Base-by-base conservation (phyloP, 2,888 invertebrate genomes). In the Tetragonula carbonaria region DNA sequence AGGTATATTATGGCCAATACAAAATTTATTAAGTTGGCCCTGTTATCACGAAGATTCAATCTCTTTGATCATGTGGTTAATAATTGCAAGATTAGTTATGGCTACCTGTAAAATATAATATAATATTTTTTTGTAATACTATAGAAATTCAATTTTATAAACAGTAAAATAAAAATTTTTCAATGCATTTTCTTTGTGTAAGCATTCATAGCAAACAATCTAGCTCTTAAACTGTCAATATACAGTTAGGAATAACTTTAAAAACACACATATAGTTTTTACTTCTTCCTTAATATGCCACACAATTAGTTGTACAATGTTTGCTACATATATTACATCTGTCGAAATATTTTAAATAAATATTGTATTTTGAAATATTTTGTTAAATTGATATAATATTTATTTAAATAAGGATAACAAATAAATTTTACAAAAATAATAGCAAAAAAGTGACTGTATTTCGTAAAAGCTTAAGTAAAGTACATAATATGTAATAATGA, bases 21-120 rank as follows among this genome's bases (percentile, higher is more conserved):
- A 92, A 65, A 80, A 80, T 74, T 50, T 94, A 45, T 78, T 94
- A n/a, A 92, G 93, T 70, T 94, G 94, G 94, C 94, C 94, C 23
- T 89, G 91, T 66, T 65, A 84, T 50, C 85, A 91, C 8, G 89
- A 91, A 53, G 91, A 91, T 86, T 91, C 92, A 6, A 93, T 94
- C 83, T 94, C 94, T 71, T 86, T 94, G 45, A 63, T 91, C n/a
- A 85, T 84, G 57, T 94, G 94, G 94, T 82, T 92, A 65, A 55
- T 92, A 38, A 89, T 89, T 23, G 55, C 77, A 51, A 92, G 88
- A 84, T 55, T 92, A 55, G 92, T 90, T 87, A 33, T 90, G 80
- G 85, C 82, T 11, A 86, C 67, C 51, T 84, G 62, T 59, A 80
- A 74, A 74, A 82, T 16, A 21, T 68, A 33, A 77, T 53, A 57